Evolutionary conservation across 1,140 invertebrate species (phyloP), one percentile per base, ranked within the genome.

Genomic region (Drosophila lacertosa): DNA sequence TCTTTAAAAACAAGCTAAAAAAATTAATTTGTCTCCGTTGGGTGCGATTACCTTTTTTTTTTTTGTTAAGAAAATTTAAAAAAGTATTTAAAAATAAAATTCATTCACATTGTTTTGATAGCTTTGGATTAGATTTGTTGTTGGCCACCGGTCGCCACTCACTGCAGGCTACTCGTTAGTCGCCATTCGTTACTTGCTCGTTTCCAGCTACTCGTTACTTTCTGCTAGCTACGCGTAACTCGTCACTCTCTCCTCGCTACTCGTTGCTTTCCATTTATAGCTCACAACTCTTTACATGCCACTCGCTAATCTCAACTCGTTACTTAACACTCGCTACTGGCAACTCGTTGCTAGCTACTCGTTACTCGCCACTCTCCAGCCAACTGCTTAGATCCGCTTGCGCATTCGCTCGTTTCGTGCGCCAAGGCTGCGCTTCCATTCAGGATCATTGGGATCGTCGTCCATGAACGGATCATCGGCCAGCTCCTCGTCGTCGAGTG

Each of bases 371-470:
- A 13, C 10, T 20, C n/a, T n/a, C n/a, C n/a, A n/a, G n/a, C n/a
- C n/a, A n/a, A 9, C 13, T 37, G 22, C 9, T 39, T 66, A 84
- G 20, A 77, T 24, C 24, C 82, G 69, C 39, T 76, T 70, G 59
- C 70, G 74, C 44, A 80, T 29, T 4, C 54, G 37, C 26, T 75
- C 32, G 53, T 55, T 50, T 4, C 73, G 58, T 20, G 29, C 74
- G 7, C 26, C 74, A 35, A 65, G 53, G 29, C 66, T 70, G 18
- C 57, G 80, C 37, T 84, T 84, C 95, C 95, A 96, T 84, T 96
- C 95, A n/a, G 95, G 95, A 92, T 96, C 95, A 91, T 96, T 95
- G 6, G 95, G 95, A 92, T 96, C 95, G 77, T 96, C 95, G 18
- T 94, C 94, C 29, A 68, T 58, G n/a, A 90, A 90, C 39, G 93